Conservation (phyloP, 2,888 invertebrate genomes). For the Volucella inflata region DNA sequence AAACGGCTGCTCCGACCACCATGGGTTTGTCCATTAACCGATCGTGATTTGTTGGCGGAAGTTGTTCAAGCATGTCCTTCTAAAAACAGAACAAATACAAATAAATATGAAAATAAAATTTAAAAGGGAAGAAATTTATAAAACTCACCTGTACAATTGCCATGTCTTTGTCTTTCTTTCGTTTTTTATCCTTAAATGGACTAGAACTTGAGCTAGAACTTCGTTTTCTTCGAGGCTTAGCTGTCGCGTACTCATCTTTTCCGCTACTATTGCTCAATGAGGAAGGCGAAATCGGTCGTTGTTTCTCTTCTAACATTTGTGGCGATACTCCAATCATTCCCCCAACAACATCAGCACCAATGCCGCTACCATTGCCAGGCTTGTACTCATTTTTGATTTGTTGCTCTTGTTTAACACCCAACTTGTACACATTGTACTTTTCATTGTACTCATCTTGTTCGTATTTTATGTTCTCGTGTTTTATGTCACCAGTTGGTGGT, state of each 20-base stretch:
- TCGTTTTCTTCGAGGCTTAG: conserved; percentile 81
- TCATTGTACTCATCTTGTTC: conserved; percentile 71
- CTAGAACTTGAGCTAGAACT: conserved; percentile 83
- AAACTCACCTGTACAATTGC: conserved; percentile 42
- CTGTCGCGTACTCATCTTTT: conserved; percentile 74
- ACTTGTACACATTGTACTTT: conserved; percentile 61
- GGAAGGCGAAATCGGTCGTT: conserved; percentile 70
- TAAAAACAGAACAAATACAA: conserved; percentile 55
- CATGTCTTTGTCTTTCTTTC: conserved; percentile 82
- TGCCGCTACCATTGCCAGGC: conserved; percentile 70
- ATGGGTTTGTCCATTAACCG: conserved; percentile 81
- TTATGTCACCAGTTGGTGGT: conserved; percentile 77
- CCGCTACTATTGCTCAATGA: conserved; percentile 70
- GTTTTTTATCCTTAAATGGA: conserved; percentile 83
- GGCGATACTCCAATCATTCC: conserved; percentile 51
- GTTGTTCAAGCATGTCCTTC: conserved; percentile 79
- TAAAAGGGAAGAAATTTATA: neutral
- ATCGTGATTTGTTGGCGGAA: conserved; percentile 83
- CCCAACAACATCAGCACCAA: conserved; percentile 59
- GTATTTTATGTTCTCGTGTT: conserved; percentile 78
- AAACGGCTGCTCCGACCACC: conserved; percentile 30
- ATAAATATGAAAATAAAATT: neutral
- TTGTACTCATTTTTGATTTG: conserved; percentile 79
- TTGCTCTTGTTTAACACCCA: conserved; percentile 75
- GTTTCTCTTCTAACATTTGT: conserved; percentile 58